Percentiles rank a stretch among this genome's conserved stretches.
These are phyloP conservation scores for Eupeodes luniger DNA, from an alignment of 2,888 invertebrate species.

Conservation along the genomic window DNA sequence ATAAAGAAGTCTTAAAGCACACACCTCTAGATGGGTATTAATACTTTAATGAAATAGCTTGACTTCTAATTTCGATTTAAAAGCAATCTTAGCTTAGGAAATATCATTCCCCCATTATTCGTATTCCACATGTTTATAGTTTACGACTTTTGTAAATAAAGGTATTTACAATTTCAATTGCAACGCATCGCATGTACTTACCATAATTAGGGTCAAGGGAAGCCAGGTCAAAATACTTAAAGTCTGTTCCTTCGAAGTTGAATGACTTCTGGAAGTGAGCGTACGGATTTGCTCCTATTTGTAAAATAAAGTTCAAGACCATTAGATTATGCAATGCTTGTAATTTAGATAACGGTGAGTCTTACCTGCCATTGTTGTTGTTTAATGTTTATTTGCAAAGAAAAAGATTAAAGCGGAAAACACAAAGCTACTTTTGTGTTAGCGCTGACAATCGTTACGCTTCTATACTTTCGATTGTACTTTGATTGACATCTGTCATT, in stretches of 20 bases:
- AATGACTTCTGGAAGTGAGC: conserved; percentile 82
- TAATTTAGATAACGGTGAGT: conserved; percentile 15
- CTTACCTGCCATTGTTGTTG: conserved; percentile 69
- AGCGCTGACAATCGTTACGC: too few relatives aligned
- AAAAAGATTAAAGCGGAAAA: too few relatives aligned
- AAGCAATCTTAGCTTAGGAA: not conserved
- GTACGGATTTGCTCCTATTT: conserved; percentile 81
- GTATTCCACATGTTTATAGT: not conserved
- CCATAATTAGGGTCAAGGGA: conserved; percentile 92
- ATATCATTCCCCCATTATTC: too few relatives aligned
- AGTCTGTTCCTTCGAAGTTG: conserved; percentile 83
- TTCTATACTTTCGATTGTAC: too few relatives aligned
- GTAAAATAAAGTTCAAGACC: conserved; percentile 18
- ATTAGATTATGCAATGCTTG: conserved; percentile 56
- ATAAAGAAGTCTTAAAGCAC: not conserved
- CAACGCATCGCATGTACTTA: conserved; percentile 84
- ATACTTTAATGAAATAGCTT: not conserved
- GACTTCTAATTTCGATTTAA: not conserved
- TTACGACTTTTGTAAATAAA: conserved; percentile 1
- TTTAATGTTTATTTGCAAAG: conserved; percentile 12
- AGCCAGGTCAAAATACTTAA: conserved; percentile 92
- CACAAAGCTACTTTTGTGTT: too few relatives aligned
- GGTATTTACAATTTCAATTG: not conserved
- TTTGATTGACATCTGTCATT: too few relatives aligned
- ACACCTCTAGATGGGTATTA: not conserved